Evolutionary conservation across 1,140 invertebrate species (phyloP).

Genomic region (Temnothorax nylanderi): DNA sequence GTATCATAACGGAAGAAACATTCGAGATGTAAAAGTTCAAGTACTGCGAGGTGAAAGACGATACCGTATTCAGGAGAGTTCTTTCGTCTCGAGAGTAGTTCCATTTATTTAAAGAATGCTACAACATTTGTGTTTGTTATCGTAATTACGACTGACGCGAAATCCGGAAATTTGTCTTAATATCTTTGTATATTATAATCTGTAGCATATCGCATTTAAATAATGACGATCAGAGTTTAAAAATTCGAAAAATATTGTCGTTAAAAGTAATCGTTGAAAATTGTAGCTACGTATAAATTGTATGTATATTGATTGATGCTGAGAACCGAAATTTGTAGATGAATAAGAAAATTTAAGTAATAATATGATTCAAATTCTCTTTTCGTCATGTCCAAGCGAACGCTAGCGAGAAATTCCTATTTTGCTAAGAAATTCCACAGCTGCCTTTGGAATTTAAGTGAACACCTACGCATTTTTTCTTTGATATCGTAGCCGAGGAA

Average conservation of each 20-base stretch:
- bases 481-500: neutral
- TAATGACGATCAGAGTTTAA: neutral
- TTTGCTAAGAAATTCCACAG: neutral
- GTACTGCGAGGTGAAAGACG: neutral
- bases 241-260: neutral
- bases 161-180: conserved; percentile 19
- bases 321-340: neutral
- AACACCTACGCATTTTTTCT: conserved; percentile 16
- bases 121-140: neutral
- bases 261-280: neutral
- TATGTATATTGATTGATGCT: neutral
- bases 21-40: conserved; percentile 3
- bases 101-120: neutral
- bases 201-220: neutral
- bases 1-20: neutral
- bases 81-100: neutral
- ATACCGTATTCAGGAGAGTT: neutral
- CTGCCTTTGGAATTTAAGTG: conserved; percentile 37
- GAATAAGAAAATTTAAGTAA: neutral
- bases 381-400: neutral
- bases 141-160: neutral
- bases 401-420: neutral
- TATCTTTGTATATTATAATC: neutral
- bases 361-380: neutral
- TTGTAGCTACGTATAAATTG: neutral